Base-by-base conservation (phyloP, 2,797 vertebrate species). In the Apodemus agrarius region DNA sequence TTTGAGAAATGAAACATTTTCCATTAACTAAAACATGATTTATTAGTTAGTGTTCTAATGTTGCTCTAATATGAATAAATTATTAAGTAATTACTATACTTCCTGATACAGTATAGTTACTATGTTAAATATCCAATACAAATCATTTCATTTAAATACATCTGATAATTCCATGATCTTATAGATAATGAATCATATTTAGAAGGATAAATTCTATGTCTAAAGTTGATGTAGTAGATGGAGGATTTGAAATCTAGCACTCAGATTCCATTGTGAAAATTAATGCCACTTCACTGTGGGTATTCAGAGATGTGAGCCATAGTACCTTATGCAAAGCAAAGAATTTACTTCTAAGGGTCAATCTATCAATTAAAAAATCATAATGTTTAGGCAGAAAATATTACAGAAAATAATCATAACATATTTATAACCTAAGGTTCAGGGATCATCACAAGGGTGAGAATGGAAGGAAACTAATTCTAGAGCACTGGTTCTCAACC, bases 31-130 rank as follows among this genome's bases (percentile, higher is more conserved):
- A 92, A 26, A 43, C 54, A 84, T 17, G 65, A 24, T 76, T 95
- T 78, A 75, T 86, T 92, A 82, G 59, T 82, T 86, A 74, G 61
- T 91, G 31, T 34, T 90, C 34, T 78, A 96, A 74, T 75, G 65
- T 49, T 24, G 46, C 89, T 54, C 37, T 11, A 82, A 59, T 78
- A 29, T 74, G 49, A 82, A 57, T 14, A 3, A 74, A 85, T 65
- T 85, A 61, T 86, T 57, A 83, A 79, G 67, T 52, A 86, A 93
- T 82, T 79, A 6, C 34, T 89, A 4, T 46, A 24, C 90, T 31
- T 74, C 11, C 14, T 59, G 52, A 65, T 72, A 59, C 1, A 75
- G 46, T 31, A 72, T 54, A 72, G 37, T 89, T 78, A 85, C 2
- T 57, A 9, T 74, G 21, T 9, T 57, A 81, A 84, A 57, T 84